Evolutionary conservation across 35 echinoderm and acorn worm species (phyloP).

Genomic region (Hemicentrotus pulcherrimus): DNA sequence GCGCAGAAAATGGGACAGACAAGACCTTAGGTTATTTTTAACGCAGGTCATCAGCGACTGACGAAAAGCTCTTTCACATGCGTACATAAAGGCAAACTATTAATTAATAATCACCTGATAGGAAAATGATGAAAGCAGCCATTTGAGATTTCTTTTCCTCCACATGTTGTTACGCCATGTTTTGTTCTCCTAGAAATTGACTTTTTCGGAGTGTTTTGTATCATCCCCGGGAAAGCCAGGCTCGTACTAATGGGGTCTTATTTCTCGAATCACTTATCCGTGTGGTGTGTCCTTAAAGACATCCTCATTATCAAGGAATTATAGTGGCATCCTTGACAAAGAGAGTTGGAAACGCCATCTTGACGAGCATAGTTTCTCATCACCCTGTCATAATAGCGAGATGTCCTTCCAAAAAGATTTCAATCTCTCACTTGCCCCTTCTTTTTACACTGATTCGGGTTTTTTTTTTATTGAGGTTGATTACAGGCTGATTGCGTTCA

Average conservation of each 20-base stretch:
- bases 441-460: not conserved
- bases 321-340: not conserved
- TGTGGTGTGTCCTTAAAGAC: not conserved
- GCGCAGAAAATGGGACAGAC: not conserved
- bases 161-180: not conserved
- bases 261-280: not conserved
- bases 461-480: not conserved
- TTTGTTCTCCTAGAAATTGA: not conserved
- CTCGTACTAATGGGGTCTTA: not conserved
- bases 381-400: not conserved
- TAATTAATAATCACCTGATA: not conserved
- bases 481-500: constrained; percentile 3
- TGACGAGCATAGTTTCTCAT: not conserved
- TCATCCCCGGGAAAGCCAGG: not conserved
- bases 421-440: not conserved
- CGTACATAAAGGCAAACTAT: not conserved
- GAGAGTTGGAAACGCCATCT: not conserved
- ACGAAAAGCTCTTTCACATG: not conserved
- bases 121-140: not conserved
- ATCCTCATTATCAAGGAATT: constrained; percentile 2
- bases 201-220: not conserved
- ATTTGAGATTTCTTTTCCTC: not conserved
- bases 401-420: not conserved
- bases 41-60: not conserved
- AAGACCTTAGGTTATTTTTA: not conserved